These are phyloP conservation scores for Trididemnum nubilum DNA, from an alignment of 23 tunicate genomes.

Conservation along the genomic window DNA sequence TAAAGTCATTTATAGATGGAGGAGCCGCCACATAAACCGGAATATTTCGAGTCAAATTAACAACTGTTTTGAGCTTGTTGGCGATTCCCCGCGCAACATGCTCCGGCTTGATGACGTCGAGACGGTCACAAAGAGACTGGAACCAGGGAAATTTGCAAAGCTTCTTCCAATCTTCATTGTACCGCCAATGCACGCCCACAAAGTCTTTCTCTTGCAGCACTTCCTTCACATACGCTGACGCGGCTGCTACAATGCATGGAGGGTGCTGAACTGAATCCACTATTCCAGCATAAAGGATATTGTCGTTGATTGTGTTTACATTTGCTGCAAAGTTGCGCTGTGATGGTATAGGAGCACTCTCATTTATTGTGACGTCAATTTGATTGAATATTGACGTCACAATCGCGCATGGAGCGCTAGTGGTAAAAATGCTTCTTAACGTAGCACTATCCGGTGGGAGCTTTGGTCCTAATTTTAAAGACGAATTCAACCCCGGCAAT, in stretches of 20 bases:
- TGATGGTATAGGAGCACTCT: background rate
- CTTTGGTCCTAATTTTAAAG: background rate
- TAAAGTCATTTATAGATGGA: background rate
- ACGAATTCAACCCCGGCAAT: background rate
- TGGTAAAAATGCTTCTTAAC: background rate
- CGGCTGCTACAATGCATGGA: slow-evolving; percentile 9
- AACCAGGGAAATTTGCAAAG: background rate
- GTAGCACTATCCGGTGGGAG: background rate
- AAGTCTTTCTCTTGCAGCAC: background rate
- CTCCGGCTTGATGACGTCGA: background rate
- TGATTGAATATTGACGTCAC: background rate
- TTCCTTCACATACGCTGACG: background rate
- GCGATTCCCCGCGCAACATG: background rate
- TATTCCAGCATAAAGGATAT: background rate
- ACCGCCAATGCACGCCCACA: slow-evolving; percentile 12
- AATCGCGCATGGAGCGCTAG: background rate
- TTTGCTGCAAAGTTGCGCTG: background rate
- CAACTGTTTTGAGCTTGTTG: background rate
- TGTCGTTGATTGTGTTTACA: background rate
- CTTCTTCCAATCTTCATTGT: background rate
- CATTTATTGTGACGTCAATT: background rate
- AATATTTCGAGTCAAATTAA: background rate
- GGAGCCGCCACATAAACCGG: slow-evolving; percentile 9
- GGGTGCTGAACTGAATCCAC: background rate
- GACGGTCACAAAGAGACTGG: background rate